Conservation (phyloP, 2,797 vertebrate genomes). For the Tragopan temminckii region DNA sequence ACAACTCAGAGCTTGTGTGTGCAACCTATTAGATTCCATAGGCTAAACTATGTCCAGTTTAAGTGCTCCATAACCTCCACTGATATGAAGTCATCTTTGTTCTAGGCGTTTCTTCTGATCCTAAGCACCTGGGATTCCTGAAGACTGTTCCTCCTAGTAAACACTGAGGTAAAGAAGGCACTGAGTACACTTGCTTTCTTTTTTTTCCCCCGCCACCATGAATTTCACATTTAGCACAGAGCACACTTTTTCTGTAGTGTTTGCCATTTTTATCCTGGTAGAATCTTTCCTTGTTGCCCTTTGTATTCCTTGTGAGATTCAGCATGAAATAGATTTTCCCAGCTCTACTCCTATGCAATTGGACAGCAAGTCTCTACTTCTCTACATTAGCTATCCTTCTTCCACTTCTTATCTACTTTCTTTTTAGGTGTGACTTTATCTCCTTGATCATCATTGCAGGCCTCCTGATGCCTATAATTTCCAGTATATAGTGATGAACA, state of each 20-base stretch:
- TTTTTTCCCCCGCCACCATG: not conserved
- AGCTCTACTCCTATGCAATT: fast-evolving
- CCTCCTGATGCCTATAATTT: not conserved
- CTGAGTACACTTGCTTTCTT: not conserved
- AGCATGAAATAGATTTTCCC: not conserved
- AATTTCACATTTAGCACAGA: fast-evolving
- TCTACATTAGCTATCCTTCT: not conserved
- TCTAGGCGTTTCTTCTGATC: not conserved
- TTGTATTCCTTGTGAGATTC: not conserved
- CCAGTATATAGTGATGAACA: fast-evolving
- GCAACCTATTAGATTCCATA: not conserved
- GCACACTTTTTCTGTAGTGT: not conserved
- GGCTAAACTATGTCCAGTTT: fast-evolving
- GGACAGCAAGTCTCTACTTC: not conserved
- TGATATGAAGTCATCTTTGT: not conserved
- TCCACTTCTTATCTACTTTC: not conserved
- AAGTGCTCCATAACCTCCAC: not conserved
- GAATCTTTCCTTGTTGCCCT: not conserved
- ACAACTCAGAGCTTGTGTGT: slow-evolving; percentile 36
- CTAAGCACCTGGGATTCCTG: not conserved
- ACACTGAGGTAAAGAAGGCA: not conserved
- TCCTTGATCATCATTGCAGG: not conserved
- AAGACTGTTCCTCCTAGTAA: not conserved
- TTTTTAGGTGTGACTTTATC: not conserved
- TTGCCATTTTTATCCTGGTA: not conserved